phyloP scores from a whole-genome alignment of 1,140 invertebrate genomes.

The Brachionus rubens region DNA sequence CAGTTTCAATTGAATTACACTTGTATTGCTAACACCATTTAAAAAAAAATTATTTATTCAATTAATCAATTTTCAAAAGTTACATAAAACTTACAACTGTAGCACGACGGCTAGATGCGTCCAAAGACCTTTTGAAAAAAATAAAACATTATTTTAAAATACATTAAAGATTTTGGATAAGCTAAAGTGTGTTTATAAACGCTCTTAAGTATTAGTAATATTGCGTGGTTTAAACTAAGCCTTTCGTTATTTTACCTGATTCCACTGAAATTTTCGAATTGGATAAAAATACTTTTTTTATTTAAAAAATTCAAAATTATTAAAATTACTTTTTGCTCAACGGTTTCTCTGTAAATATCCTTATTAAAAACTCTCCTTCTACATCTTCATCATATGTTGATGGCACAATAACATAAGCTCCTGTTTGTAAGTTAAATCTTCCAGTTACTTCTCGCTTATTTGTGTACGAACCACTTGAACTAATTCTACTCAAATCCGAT shows the following conservation, averaged over 20 bases:
- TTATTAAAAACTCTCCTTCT: slow-evolving; percentile 53
- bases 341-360: slow-evolving; percentile 56
- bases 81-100: background rate
- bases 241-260: background rate
- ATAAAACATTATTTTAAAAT: background rate
- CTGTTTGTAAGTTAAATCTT: slow-evolving; percentile 56
- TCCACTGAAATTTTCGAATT: background rate
- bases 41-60: background rate
- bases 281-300: background rate
- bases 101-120: background rate
- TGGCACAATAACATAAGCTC: slow-evolving; percentile 59
- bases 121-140: background rate
- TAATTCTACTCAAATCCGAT: slow-evolving; percentile 14
- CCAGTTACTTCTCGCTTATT: slow-evolving; percentile 55
- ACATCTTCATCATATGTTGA: slow-evolving; percentile 53
- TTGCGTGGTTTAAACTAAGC: no score
- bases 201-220: no score
- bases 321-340: slow-evolving; percentile 29
- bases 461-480: background rate
- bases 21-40: slow-evolving; percentile 4
- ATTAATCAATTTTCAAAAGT: background rate
- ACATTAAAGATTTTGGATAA: no score
- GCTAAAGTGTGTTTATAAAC: no score
- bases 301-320: background rate
- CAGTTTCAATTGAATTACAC: background rate